Evolutionary conservation across 2,888 invertebrate species (phyloP), one percentile per base, ranked within the genome.

Genomic region (Rugalucina vietnamica): DNA sequence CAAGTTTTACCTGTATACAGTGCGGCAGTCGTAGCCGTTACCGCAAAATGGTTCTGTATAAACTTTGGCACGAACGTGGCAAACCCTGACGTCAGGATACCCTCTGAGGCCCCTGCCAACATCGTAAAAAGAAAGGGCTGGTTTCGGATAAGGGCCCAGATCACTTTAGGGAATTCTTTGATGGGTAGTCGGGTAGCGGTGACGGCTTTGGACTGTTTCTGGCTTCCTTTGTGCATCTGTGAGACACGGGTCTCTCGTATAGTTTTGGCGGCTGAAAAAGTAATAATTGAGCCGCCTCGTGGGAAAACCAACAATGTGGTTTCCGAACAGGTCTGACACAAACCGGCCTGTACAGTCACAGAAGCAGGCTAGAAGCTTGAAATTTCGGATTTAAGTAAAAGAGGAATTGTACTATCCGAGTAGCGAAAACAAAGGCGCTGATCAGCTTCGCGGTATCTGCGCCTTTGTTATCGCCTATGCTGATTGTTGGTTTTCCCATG

Each of bases 11-110:
- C 97, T 88, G 97, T 96, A 82, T 97, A 95, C 84, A 97, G 95
- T 27, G 96, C 97, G 24, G 97, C 97, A 78, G 95, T 95, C 18
- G 96, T 97, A 0, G 97, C 96, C 0, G 96, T 96, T 84, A 96
- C 96, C 86, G 96, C 96, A 92, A 96, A 97, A 93, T 97, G 97
- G 12, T 97, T 96, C 94, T 97, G 97, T 92, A 97, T 96, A 93
- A 97, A 97, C 93, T 97, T 97, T 12, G 97, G 96, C 90, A 97
- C 95, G 93, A 97, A 97, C 18, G 97, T 97, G 92, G 97, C 96
- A 90, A 96, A 96, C 0, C 96, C 97, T 0, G 92, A 90, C 21
- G 92, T 85, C 10, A 91, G 82, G 43, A 92, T 82, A 4, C 89
- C 90, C 60, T 90, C 89, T 88, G 97, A 97, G 21, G 97, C 96